phyloP scores from a whole-genome alignment of 2,888 invertebrate genomes.

The Tetranychus truncatus region DNA sequence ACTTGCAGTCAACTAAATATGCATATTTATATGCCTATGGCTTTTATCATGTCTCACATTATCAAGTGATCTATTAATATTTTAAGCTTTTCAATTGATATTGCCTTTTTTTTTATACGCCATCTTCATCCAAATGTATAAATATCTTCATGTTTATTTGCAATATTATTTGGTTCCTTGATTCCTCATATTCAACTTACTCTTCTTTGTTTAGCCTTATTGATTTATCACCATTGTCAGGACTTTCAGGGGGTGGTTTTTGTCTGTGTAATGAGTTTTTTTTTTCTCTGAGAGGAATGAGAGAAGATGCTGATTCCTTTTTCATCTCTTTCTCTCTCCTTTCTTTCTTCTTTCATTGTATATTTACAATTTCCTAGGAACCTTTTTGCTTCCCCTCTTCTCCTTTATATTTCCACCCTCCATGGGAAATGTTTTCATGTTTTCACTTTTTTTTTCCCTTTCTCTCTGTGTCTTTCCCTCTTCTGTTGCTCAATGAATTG shows the following conservation, averaged over 20 bases:
- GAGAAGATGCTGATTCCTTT: neutral
- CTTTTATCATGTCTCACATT: neutral
- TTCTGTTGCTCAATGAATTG: neutral
- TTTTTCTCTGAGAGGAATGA: neutral
- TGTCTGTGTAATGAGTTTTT: neutral
- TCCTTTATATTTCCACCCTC: neutral
- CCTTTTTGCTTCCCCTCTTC: neutral
- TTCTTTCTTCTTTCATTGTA: neutral
- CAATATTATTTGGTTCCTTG: neutral
- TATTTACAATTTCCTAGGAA: neutral
- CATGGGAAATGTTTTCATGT: neutral
- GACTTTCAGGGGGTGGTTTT: neutral
- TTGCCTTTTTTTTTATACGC: neutral
- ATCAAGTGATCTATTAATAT: neutral
- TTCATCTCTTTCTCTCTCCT: neutral
- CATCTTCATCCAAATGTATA: no score
- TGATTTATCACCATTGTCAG: slow-evolving; percentile 1
- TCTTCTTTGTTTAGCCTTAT: neutral
- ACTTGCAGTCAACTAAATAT: neutral
- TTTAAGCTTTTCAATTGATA: neutral
- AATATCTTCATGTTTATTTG: neutral
- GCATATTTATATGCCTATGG: neutral
- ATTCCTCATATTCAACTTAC: neutral
- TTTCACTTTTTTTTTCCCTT: neutral
- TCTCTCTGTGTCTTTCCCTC: neutral